Base-by-base conservation (phyloP, 2,888 invertebrate species). In the Drosophila borborema region DNA sequence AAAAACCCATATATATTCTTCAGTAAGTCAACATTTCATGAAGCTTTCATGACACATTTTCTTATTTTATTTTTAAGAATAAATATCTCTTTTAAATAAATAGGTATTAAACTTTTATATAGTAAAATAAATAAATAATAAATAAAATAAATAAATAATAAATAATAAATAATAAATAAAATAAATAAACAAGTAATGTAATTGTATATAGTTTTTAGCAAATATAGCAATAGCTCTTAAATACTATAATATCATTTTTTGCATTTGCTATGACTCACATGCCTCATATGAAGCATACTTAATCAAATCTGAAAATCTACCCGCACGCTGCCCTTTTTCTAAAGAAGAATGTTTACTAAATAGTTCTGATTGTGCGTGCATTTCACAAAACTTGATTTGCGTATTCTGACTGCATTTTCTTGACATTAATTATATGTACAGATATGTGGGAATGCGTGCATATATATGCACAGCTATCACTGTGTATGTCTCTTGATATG, bases 321-420 rank as follows among this genome's bases (percentile, higher is more conserved):
- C 40, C 54, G 5, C 54, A 2, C 40, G 10, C 18, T 51, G 23
- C 54, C n/a, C 23, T 40, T 16, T 20, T 23, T 55, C 55, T 28
- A 28, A 38, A 14, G 40, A n/a, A 59, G 20, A 49, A 34, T n/a
- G 10, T 18, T 49, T 58, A 49, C 53, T 31, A 43, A 46, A 16
- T 16, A 36, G 16, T 60, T 66, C 56, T 81, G 36, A 64, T 66
- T 62, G 45, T 36, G 55, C 53, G 66, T 36, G 51, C 67, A 46
- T 56, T 66, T 85, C 53, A 59, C 68, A 58, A 56, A 49, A 59
- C 61, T 46, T 45, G 65, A 67, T 72, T 90, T 90, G 60, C 45
- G 72, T 70, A 84, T 84, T 84, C 83, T 59, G 55, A 73, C 51
- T 80, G 90, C 89, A 87, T 88, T 86, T 70, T 59, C 60, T 69